Conservation (phyloP, 2,888 invertebrate species). For the Tuta absoluta region DNA sequence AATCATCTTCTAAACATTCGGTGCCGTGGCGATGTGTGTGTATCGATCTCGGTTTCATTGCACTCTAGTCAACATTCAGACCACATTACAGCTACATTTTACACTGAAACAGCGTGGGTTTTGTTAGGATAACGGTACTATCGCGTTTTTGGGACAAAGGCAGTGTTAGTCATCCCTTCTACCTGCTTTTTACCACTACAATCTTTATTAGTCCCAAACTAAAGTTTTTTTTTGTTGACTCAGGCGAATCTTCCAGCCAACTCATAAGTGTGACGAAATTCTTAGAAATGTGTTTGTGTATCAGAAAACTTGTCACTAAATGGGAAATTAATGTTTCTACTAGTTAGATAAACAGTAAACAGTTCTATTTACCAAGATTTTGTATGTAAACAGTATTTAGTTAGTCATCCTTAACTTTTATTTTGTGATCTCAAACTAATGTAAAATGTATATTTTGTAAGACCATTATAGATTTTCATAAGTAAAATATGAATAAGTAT, state of each 20-base stretch:
- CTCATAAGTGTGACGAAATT: slow-evolving; percentile 10
- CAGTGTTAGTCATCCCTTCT: slow-evolving; percentile 65
- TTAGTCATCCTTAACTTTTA: not conserved
- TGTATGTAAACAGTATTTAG: slow-evolving; percentile 14
- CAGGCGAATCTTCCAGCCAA: not conserved
- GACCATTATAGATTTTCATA: not conserved
- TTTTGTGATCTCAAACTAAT: not conserved
- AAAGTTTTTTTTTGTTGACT: slow-evolving; percentile 27
- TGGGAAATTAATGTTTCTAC: not conserved
- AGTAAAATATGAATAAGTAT: not conserved
- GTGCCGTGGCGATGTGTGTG: slow-evolving; percentile 56
- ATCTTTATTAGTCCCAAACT: slow-evolving; percentile 26
- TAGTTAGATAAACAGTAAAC: slow-evolving; percentile 19
- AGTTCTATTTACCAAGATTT: slow-evolving; percentile 1
- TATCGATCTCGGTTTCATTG: slow-evolving; percentile 69
- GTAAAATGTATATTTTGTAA: not conserved
- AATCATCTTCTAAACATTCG: slow-evolving; percentile 53
- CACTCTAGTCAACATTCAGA: slow-evolving; percentile 48
- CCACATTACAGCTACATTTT: slow-evolving; percentile 64
- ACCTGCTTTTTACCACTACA: slow-evolving; percentile 62
- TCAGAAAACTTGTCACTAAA: too few species aligned
- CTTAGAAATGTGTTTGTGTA: not conserved
- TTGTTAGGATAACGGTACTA: slow-evolving; percentile 74
- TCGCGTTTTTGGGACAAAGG: slow-evolving; percentile 75
- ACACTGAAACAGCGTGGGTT: slow-evolving; percentile 61